Conservation (phyloP, 2,113 vertebrate species). For the Rattus rattus region DNA sequence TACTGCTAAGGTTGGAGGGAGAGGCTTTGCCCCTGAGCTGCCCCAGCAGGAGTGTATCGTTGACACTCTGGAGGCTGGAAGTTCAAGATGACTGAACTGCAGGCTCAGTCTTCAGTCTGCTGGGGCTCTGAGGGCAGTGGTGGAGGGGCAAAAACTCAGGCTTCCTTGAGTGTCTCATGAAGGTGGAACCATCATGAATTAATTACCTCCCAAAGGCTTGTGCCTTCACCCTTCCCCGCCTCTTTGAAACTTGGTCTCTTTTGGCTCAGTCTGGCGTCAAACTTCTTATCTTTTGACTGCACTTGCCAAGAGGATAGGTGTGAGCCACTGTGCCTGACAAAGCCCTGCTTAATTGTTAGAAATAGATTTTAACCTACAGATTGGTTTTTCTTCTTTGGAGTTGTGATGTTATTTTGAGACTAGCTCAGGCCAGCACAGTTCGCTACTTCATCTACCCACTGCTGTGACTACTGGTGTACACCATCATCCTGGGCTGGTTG, state of each 20-base stretch:
- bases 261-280: too few relatives aligned
- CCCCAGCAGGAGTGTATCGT: neutral
- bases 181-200: neutral
- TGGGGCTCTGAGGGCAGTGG: neutral
- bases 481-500: neutral
- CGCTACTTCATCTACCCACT: neutral
- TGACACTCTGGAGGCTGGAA: neutral
- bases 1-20: neutral
- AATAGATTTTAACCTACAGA: neutral
- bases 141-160: neutral
- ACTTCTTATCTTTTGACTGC: neutral
- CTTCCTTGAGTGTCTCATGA: neutral
- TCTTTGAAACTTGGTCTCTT: neutral
- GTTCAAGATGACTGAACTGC: neutral
- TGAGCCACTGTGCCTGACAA: neutral
- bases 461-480: neutral
- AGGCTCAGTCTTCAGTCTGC: neutral
- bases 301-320: neutral
- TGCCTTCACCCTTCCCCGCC: too few relatives aligned
- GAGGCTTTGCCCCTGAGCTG: neutral
- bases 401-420: neutral
- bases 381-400: neutral
- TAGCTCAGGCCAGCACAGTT: neutral
- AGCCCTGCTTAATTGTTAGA: neutral
- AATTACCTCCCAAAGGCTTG: neutral